Conservation (phyloP, 2,888 invertebrate species). For the Ptilodon capucinus region DNA sequence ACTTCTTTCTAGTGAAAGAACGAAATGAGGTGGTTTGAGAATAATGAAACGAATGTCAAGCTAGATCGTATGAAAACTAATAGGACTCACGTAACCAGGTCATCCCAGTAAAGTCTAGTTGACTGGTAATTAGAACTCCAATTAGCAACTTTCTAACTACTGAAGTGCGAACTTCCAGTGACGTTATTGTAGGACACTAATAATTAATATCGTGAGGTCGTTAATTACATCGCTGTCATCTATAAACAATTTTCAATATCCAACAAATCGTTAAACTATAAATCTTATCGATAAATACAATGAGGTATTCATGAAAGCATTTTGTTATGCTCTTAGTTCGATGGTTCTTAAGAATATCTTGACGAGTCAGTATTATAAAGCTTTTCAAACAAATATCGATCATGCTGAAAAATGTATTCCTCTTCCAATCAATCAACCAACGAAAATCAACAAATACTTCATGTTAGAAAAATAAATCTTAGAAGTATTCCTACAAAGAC, state of each 20-base stretch:
- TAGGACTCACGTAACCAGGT: constrained; percentile 2
- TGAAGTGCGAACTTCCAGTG: constrained; percentile 16
- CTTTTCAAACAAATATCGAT: neutral
- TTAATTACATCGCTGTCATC: constrained; percentile 15
- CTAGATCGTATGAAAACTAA: constrained; percentile 8
- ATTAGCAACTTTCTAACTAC: constrained; percentile 34
- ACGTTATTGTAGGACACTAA: constrained; percentile 6
- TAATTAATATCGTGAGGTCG: constrained; percentile 11
- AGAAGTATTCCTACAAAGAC: neutral
- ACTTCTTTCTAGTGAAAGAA: neutral
- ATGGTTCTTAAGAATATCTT: too few relatives aligned
- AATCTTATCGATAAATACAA: neutral
- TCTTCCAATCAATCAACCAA: neutral
- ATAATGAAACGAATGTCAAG: neutral
- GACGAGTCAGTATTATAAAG: neutral
- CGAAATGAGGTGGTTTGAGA: neutral
- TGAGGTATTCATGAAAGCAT: neutral
- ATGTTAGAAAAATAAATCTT: neutral
- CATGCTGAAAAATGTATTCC: neutral
- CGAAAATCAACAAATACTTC: too few relatives aligned
- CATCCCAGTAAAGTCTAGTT: constrained; percentile 1
- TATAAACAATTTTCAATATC: neutral
- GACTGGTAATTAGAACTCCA: constrained; percentile 13
- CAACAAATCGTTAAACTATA: neutral
- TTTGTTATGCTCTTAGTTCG: too few relatives aligned